phyloP scores from a whole-genome alignment of 2,113 vertebrate genomes.

The Brachyistius frenatus region DNA sequence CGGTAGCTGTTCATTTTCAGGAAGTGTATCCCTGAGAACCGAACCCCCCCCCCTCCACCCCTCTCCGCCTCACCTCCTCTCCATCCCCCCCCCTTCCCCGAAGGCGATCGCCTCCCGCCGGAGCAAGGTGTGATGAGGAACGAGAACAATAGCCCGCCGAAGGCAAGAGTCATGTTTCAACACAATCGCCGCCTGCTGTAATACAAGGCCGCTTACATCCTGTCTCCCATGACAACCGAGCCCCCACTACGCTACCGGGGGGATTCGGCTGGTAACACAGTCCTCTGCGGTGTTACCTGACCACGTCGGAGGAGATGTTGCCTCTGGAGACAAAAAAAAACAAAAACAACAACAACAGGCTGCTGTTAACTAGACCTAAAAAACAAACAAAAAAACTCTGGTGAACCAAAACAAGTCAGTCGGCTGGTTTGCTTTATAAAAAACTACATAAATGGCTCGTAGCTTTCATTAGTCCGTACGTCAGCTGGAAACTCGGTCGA shows the following conservation, averaged over 20 bases:
- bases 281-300: constrained; percentile 38
- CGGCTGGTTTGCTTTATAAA: background rate
- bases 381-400: background rate
- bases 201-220: constrained; percentile 51
- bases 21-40: constrained; percentile 53
- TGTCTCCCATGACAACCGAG: constrained; percentile 67
- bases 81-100: too few species aligned
- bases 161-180: constrained; percentile 60
- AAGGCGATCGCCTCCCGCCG: constrained; percentile 11
- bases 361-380: background rate
- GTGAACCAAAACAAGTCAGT: background rate
- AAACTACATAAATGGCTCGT: too few species aligned
- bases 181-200: constrained; percentile 46
- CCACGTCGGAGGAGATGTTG: background rate
- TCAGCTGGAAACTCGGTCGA: background rate
- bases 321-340: background rate
- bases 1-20: constrained; percentile 26
- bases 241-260: constrained; percentile 19
- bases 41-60: background rate
- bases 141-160: constrained; percentile 52
- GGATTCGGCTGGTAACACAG: background rate
- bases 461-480: background rate
- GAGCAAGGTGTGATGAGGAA: constrained; percentile 53
- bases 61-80: too few species aligned
- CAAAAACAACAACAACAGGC: background rate